Conservation (phyloP, 2,888 invertebrate genomes). For the Yponomeuta malinellus region DNA sequence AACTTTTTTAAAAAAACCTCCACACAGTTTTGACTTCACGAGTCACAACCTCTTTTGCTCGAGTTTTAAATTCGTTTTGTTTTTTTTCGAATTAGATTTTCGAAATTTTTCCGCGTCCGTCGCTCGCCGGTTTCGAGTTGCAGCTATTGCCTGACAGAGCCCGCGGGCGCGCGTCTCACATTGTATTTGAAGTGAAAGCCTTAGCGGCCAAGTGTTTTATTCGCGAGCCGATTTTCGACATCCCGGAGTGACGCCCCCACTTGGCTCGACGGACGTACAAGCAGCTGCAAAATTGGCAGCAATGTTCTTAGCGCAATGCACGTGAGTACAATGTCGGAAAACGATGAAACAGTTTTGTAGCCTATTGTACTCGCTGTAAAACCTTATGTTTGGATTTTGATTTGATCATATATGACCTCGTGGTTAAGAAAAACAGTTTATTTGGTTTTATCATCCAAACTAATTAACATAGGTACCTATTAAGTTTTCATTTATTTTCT, state of each 20-base stretch:
- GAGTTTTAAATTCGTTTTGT: constrained; percentile 7
- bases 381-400: neutral
- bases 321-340: neutral
- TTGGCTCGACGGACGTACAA: constrained; percentile 23
- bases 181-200: constrained; percentile 71
- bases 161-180: constrained; percentile 48
- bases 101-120: constrained; percentile 24
- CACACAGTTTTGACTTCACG: neutral
- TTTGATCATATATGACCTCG: neutral
- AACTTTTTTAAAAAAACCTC: neutral
- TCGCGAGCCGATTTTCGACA: constrained; percentile 63
- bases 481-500: too few species aligned
- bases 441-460: neutral
- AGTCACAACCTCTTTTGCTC: neutral
- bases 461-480: neutral
- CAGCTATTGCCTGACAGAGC: constrained; percentile 44
- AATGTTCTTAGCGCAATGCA: neutral
- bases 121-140: constrained; percentile 45
- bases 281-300: neutral
- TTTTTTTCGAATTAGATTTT: constrained; percentile 4
- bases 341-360: neutral
- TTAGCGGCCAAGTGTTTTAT: constrained; percentile 62
- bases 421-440: neutral
- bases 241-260: constrained; percentile 58
- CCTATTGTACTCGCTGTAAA: neutral